Base-by-base conservation (phyloP, 1,140 invertebrate genomes). In the Ceratoteleas bidentatus region DNA sequence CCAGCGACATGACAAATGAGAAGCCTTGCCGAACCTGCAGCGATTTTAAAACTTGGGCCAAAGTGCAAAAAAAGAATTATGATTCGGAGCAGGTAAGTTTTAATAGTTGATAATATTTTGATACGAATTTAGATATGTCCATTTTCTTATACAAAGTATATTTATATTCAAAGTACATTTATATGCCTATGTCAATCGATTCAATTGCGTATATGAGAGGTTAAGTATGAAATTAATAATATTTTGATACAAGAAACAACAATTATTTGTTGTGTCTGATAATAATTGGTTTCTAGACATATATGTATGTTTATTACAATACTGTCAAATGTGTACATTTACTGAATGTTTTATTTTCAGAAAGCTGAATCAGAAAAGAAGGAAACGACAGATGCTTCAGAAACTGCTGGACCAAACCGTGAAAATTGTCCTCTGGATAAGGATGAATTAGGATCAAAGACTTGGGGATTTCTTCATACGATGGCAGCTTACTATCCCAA, bases 401-500 rank as follows among this genome's bases (percentile, higher is more conserved):
- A 56, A 53, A 80, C 83, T 13, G 14, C 85, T 32, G 72, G 75
- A 38, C 9, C 57, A 38, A 69, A 33, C 53, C 78, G 89, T 40
- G 80, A 91, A 1, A 93, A 96, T 83, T 97, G 96, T 89, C 96
- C 96, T 2, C 85, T 96, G 45, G 96, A 96, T 86, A 96, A 95
- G 85, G 94, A 95, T 81, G 93, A 95, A 73, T 87, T 95, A 66
- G 96, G 96, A 4, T 92, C 91, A 9, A 93, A 93, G 38, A 95
- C 98, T 5, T 99, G 99, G 99, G 95, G 95, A 43, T 95, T 99
- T 83, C 92, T 99, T 0, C 99, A 99, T 87, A 98, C 98, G 11
- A 98, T 99, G 95, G 97, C 98, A 4, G 97, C 98, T 0, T 97
- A 98, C 90, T 99, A 96, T 92, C 98, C 99, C 0, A 94, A 97